These are phyloP conservation scores for Jacana jacana DNA, from an alignment of 2,113 vertebrate species.

Conservation along the genomic window DNA sequence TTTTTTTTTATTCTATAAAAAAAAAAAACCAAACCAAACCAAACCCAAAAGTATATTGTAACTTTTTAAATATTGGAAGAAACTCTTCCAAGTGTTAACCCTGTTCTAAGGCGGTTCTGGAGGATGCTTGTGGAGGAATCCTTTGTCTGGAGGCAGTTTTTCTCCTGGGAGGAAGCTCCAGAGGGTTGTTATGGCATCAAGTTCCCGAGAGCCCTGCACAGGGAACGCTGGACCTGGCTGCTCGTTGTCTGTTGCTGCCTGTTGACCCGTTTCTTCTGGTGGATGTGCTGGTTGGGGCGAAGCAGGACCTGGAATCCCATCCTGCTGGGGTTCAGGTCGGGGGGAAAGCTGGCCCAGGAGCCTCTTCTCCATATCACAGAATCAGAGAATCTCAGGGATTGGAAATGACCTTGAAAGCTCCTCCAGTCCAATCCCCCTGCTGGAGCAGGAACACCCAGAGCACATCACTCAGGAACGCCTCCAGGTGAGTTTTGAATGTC, in stretches of 20 bases:
- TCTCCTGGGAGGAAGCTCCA: not conserved
- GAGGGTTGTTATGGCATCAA: not conserved
- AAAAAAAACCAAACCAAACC: too few relatives aligned
- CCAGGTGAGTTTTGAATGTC: too few relatives aligned
- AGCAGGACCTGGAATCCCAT: slow-evolving; percentile 68
- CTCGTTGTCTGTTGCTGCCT: slow-evolving; percentile 48
- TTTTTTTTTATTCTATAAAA: not conserved
- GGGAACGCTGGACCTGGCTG: slow-evolving; percentile 73
- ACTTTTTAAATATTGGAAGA: not conserved
- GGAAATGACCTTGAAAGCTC: too few relatives aligned
- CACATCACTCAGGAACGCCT: too few relatives aligned
- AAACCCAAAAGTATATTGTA: not conserved
- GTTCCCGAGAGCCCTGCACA: not conserved
- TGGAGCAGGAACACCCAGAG: too few relatives aligned
- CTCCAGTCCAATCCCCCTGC: too few relatives aligned
- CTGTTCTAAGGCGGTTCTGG: not conserved
- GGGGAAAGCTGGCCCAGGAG: slow-evolving; percentile 68
- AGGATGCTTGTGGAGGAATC: not conserved
- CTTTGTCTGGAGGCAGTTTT: not conserved
- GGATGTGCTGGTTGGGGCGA: slow-evolving; percentile 68
- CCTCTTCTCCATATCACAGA: slow-evolving; percentile 40
- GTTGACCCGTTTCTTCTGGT: slow-evolving; percentile 51
- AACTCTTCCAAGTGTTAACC: not conserved
- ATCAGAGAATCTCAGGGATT: too few relatives aligned
- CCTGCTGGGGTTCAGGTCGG: slow-evolving; percentile 66